Evolutionary conservation across 2,797 vertebrate species (phyloP), one percentile per base, ranked within the genome.

Genomic region (Triplophysa yarkandensis): DNA sequence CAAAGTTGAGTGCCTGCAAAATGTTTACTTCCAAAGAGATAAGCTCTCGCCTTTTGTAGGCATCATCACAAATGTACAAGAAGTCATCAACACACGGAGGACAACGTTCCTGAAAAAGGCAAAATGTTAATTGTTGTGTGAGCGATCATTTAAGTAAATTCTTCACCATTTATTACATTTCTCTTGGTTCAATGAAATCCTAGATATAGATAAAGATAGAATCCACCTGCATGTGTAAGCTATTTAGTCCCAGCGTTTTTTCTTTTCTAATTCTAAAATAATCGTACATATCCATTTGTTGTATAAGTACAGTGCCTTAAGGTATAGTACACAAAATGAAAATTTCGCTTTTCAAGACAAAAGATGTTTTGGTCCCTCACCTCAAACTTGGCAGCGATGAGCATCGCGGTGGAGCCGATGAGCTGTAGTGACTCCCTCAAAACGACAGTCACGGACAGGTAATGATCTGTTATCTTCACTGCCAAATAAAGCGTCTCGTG

Each of bases 311-410:
- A n/a, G n/a, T n/a, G n/a, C n/a, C n/a, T n/a, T n/a, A n/a, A n/a
- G n/a, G n/a, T n/a, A n/a, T n/a, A n/a, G n/a, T n/a, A n/a, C n/a
- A n/a, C n/a, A n/a, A n/a, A n/a, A n/a, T n/a, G n/a, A n/a, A n/a
- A n/a, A n/a, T n/a, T n/a, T n/a, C n/a, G n/a, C n/a, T n/a, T n/a
- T n/a, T n/a, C n/a, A n/a, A n/a, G n/a, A n/a, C n/a, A n/a, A 2
- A 13, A 13, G 7, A 1, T 14, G 8, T 32, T 32, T 58, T 5
- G 16, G 2, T 11, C 17, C 17, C 32, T 89, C 54, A 97, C 97
- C 92, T 98, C 95, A 71, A 97, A 97, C 83, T 98, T 98, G 88
- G 93, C 94, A 72, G 97, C 95, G 0, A 98, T 92, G 74, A 98
- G 91, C 87, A 95, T 92, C 27, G 94, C 82, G 0, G 95, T 94